phyloP scores from a whole-genome alignment of 2,113 vertebrate species.

The Scolopax mira region DNA sequence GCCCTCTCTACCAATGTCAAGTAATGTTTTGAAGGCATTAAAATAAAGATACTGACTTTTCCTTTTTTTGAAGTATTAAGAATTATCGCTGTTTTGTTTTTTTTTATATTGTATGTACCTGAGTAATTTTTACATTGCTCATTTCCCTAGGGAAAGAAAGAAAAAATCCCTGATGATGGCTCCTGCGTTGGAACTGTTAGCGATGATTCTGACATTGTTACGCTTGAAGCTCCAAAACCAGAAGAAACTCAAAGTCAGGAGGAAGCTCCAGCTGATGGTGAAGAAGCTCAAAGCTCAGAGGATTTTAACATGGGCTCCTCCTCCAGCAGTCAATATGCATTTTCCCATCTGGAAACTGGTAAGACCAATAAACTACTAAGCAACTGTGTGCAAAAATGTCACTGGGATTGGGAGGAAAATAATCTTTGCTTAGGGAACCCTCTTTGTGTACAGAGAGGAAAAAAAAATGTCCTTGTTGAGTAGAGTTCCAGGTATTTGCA shows the following conservation, averaged over 20 bases:
- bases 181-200: conserved; percentile 81
- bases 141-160: conserved; percentile 61
- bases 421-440: background rate
- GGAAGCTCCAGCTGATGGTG: conserved; percentile 61
- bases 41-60: background rate
- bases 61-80: background rate
- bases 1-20: background rate
- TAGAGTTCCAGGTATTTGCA: background rate
- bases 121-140: background rate
- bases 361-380: conserved; percentile 26
- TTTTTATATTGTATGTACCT: background rate
- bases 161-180: conserved; percentile 66
- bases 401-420: background rate
- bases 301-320: conserved; percentile 89
- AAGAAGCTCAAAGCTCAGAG: conserved; percentile 55
- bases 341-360: conserved; percentile 87
- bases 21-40: background rate
- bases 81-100: background rate
- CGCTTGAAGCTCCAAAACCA: conserved; percentile 81
- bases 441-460: background rate
- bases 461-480: background rate
- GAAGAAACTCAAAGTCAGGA: conserved; percentile 76
- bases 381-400: background rate
- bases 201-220: conserved; percentile 95
- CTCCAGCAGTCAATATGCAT: conserved; percentile 93